Evolutionary conservation across 2,113 vertebrate genomes (phyloP).

Genomic region (Saccopteryx leptura): DNA sequence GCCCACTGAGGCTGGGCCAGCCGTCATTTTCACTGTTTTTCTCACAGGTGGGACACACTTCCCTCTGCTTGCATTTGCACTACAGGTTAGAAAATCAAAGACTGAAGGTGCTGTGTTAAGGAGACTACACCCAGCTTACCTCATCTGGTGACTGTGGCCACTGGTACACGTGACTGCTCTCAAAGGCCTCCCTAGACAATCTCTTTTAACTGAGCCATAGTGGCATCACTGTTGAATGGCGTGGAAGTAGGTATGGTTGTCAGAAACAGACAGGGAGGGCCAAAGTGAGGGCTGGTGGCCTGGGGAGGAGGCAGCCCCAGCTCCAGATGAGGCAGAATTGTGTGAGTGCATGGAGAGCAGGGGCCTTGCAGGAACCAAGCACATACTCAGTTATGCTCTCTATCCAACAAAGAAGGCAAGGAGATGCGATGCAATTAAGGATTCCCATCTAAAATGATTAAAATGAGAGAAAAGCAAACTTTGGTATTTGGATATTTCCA

Average conservation of each 20-base stretch:
- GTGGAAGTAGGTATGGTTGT: background rate
- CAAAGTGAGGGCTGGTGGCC: background rate
- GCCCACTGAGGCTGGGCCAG: background rate
- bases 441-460: background rate
- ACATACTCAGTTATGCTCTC: background rate
- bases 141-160: background rate
- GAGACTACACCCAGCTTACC: accelerated
- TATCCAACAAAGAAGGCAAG: background rate
- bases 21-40: background rate
- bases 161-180: background rate
- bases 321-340: accelerated
- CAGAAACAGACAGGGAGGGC: background rate
- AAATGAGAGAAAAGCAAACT: background rate
- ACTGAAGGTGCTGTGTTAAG: background rate
- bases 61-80: background rate
- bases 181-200: background rate
- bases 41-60: background rate
- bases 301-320: background rate
- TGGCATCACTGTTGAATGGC: background rate
- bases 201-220: background rate
- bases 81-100: background rate
- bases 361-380: accelerated
- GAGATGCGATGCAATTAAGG: background rate
- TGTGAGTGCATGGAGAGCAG: background rate
- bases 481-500: background rate